Conservation (phyloP, 2,113 vertebrate genomes). For the Platichthys stellatus region DNA sequence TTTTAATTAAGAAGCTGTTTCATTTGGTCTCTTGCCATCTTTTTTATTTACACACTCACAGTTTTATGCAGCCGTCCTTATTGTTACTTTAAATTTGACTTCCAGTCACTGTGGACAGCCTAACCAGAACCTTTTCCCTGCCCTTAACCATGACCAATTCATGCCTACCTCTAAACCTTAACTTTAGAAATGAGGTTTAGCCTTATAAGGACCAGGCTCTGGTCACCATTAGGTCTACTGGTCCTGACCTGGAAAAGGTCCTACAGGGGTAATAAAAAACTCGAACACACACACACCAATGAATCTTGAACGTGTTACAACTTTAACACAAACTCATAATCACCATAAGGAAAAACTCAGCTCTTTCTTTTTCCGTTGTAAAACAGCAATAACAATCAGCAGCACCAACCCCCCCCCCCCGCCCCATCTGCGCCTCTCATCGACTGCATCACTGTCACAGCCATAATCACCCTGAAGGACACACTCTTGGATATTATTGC, state of each 20-base stretch:
- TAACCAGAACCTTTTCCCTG: not conserved
- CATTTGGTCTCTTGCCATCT: not conserved
- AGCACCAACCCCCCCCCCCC: slow-evolving; percentile 30
- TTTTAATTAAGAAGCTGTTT: slow-evolving; percentile 56
- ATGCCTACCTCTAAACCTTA: too few species aligned
- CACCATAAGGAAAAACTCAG: slow-evolving; percentile 35
- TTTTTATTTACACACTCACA: not conserved
- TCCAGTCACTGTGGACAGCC: not conserved
- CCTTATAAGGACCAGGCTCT: too few species aligned
- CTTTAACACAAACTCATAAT: slow-evolving; percentile 13
- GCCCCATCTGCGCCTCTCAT: slow-evolving; percentile 29
- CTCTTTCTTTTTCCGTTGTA: slow-evolving; percentile 32
- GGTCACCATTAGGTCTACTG: not conserved
- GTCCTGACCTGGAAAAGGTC: not conserved
- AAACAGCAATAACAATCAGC: slow-evolving; percentile 49
- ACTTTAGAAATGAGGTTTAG: too few species aligned
- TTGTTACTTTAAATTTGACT: not conserved
- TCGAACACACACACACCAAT: not conserved
- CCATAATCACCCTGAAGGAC: slow-evolving; percentile 67
- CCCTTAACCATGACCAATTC: not conserved
- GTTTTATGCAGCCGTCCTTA: too few species aligned
- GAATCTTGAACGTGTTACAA: slow-evolving; percentile 20
- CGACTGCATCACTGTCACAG: slow-evolving; percentile 62
- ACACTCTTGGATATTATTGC: slow-evolving; percentile 63
- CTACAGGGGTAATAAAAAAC: not conserved